phyloP scores from a whole-genome alignment of 1,140 invertebrate genomes.

The Gryllus bimaculatus region DNA sequence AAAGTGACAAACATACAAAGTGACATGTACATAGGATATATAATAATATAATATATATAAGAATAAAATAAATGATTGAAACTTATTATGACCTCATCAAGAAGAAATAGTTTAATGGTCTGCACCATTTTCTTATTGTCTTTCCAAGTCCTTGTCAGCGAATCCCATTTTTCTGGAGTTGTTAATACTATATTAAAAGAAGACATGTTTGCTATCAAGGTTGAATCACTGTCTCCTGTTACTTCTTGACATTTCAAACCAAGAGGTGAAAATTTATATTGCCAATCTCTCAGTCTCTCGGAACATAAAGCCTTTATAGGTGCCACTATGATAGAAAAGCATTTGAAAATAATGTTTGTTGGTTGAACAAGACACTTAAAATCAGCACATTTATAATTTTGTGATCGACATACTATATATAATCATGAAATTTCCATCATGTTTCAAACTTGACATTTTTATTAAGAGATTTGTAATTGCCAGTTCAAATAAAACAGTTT shows the following conservation, averaged over 20 bases:
- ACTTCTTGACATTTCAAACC: constrained; percentile 56
- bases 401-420: constrained; percentile 47
- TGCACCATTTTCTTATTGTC: constrained; percentile 51
- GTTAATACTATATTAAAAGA: constrained; percentile 56
- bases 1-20: constrained; percentile 16
- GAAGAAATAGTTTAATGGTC: constrained; percentile 60
- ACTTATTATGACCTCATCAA: constrained; percentile 56
- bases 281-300: constrained; percentile 63
- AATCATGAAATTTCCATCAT: constrained; percentile 44
- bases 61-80: neutral
- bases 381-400: neutral
- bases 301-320: constrained; percentile 70
- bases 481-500: constrained; percentile 73
- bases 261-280: constrained; percentile 51
- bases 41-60: neutral
- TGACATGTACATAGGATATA: neutral
- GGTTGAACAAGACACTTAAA: neutral
- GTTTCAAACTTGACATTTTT: constrained; percentile 34
- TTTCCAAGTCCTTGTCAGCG: constrained; percentile 60
- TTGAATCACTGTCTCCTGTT: constrained; percentile 62
- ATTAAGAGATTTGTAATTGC: constrained; percentile 58
- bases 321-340: constrained; percentile 47
- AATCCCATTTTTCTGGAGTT: constrained; percentile 81
- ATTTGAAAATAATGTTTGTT: neutral
- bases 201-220: constrained; percentile 43